Conservation (phyloP, 2,797 vertebrate genomes). For the Helostoma temminkii region DNA sequence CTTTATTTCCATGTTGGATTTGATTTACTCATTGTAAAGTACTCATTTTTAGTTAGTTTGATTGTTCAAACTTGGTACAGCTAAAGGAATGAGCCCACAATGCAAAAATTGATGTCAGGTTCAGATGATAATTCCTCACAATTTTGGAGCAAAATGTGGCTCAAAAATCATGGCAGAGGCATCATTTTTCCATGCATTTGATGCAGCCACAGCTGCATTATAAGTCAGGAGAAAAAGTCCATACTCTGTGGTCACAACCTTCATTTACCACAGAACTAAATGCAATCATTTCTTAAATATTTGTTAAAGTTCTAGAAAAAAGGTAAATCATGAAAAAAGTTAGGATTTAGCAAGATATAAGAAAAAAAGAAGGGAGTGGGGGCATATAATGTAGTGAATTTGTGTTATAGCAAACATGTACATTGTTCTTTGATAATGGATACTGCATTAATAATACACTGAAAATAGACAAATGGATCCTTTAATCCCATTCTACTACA, state of each 20-base stretch:
- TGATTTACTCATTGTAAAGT: neutral
- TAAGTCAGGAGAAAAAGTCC: neutral
- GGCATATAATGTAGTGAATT: neutral
- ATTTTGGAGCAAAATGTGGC: neutral
- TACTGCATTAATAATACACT: conserved; percentile 15
- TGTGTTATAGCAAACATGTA: neutral
- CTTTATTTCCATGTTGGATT: neutral
- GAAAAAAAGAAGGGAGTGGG: neutral
- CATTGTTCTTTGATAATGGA: neutral
- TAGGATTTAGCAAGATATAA: neutral
- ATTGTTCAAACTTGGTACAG: neutral
- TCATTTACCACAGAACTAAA: neutral
- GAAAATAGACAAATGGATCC: conserved; percentile 23
- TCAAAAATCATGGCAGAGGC: neutral
- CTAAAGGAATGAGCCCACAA: neutral
- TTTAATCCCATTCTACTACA: neutral
- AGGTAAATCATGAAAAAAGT: neutral
- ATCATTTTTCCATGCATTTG: neutral
- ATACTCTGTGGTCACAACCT: neutral
- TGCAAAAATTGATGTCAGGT: neutral
- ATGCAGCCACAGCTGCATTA: neutral
- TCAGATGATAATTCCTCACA: neutral
- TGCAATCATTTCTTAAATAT: neutral
- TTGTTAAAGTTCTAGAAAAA: neutral
- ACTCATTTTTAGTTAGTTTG: neutral